Percentiles rank a stretch among this genome's conserved stretches.
Evolutionary conservation across 2,113 vertebrate species (phyloP).

Genomic region (Eublepharis macularius): DNA sequence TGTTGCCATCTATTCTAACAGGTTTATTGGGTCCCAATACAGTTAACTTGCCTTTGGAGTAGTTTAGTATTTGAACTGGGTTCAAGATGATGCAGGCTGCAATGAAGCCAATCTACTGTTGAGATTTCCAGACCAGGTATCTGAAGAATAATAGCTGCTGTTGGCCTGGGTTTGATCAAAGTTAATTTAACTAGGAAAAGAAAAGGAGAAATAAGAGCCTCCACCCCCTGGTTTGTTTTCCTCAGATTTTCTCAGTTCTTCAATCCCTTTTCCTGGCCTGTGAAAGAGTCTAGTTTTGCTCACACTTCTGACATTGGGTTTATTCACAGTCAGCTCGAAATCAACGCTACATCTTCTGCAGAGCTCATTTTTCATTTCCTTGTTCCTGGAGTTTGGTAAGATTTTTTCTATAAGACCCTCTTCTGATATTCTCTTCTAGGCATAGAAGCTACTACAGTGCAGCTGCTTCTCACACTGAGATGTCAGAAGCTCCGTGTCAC

Average conservation of each 20-base stretch:
- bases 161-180: not conserved
- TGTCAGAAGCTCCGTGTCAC: not conserved
- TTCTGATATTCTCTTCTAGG: not conserved
- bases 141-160: not conserved
- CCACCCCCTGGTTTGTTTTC: not conserved
- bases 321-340: not conserved
- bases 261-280: not conserved
- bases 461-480: not conserved
- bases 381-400: not conserved
- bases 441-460: no score
- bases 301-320: not conserved
- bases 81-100: not conserved
- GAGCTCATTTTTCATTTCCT: not conserved
- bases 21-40: not conserved
- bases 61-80: not conserved
- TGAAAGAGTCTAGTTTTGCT: not conserved
- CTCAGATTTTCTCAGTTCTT: not conserved
- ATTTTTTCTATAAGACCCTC: not conserved
- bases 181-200: not conserved
- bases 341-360: not conserved
- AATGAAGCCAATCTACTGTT: not conserved
- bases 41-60: not conserved
- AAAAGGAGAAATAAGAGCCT: not conserved
- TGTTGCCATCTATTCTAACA: not conserved
- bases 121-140: not conserved